A percentile compares a stretch with the other conserved stretches of the same genome.
These are phyloP conservation scores for Epinotia nisella DNA, from an alignment of 2,888 invertebrate genomes.

Conservation along the genomic window DNA sequence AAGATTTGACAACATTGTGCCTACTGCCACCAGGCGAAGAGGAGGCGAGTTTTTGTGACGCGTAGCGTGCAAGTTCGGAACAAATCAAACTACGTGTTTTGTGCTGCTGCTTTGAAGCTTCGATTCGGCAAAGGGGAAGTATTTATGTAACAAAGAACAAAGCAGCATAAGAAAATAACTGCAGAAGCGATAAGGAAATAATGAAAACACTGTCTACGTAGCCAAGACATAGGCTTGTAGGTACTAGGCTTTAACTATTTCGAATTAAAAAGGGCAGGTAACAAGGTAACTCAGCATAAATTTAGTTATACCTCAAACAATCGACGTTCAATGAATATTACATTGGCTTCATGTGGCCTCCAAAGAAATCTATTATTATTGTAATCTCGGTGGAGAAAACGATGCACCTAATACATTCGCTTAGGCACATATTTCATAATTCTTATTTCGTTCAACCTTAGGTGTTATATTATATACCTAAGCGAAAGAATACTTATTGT, in stretches of 20 bases:
- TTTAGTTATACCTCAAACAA: too few relatives aligned
- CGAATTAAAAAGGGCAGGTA: too few relatives aligned
- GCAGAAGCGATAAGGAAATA: not conserved
- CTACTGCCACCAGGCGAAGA: constrained; percentile 57
- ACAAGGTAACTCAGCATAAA: too few relatives aligned
- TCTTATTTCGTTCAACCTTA: too few relatives aligned
- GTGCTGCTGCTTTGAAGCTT: constrained; percentile 65
- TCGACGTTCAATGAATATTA: too few relatives aligned
- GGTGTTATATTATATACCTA: too few relatives aligned
- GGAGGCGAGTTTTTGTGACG: constrained; percentile 66
- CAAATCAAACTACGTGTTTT: constrained; percentile 78
- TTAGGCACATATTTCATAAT: too few relatives aligned
- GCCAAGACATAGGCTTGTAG: too few relatives aligned
- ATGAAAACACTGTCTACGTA: not conserved
- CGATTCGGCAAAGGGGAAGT: constrained; percentile 55
- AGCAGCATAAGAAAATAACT: not conserved
- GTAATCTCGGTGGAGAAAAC: too few relatives aligned
- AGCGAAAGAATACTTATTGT: not conserved
- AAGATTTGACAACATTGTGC: too few relatives aligned
- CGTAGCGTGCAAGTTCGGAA: constrained; percentile 66
- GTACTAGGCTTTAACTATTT: too few relatives aligned
- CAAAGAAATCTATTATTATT: not conserved
- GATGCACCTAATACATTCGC: too few relatives aligned
- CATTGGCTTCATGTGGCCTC: not conserved
- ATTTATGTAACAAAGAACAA: constrained; percentile 52